Evolutionary conservation across 2,797 vertebrate species (phyloP), one percentile per base, ranked within the genome.

Genomic region (Clarias laeviceps): DNA sequence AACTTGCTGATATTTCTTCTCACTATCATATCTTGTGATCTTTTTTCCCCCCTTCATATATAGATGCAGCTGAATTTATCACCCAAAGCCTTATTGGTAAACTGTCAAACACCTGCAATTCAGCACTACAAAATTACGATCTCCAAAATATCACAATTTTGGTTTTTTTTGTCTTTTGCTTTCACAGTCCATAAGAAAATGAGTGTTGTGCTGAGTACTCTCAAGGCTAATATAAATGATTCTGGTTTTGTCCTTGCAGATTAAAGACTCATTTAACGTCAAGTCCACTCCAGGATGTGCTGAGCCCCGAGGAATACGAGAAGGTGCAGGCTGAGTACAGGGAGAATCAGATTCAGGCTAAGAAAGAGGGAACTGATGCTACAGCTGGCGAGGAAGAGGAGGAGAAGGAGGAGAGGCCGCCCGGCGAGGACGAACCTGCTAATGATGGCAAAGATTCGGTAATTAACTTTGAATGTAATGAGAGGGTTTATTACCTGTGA

Each of bases 401-500:
- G 40, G 45, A 45, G 45, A 1, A 50, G 11, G 45, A 29, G 12
- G 96, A 97, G 81, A 91, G 92, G 0, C 96, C 96, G 0, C 96
- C 96, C 0, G 96, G 95, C 1, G 96, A 97, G 86, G 96, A 96
- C n/a, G 89, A 93, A 80, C 93, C 94, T 0, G 83, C 91, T 56
- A 94, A 94, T 62, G 29, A 93, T 50, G 90, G 86, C 24, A 90
- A 81, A 69, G 93, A 91, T 90, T 89, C 82, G 0, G 94, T 96
- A 66, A 93, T 37, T 90, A 85, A 5, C 64, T 62, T 56, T 62
- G 65, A 15, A 27, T 62, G 20, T 20, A 65, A 40, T 66, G 27
- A 2, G 14, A 24, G 29, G 5, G 24, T 61, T 66, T 59, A 8
- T 24, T 17, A 72, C 32, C 14, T 34, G 66, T 61, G n/a, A 22